Percentiles rank a stretch among this genome's conserved stretches.
Conservation (phyloP, 2,113 vertebrate genomes). For the Paracanthobrama guichenoti region DNA sequence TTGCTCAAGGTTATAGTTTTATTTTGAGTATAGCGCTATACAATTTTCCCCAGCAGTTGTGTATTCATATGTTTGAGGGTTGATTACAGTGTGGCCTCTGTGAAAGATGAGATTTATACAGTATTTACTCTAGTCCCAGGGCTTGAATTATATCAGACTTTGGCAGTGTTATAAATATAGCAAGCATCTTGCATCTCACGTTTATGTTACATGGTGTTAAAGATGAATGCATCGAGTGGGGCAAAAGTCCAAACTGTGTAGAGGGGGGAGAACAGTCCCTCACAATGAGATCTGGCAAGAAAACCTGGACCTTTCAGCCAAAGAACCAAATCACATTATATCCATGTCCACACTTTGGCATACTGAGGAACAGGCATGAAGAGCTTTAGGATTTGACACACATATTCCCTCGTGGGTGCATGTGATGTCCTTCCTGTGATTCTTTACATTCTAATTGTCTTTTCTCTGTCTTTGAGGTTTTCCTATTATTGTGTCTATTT, state of each 20-base stretch:
- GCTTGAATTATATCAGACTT: conserved; percentile 33
- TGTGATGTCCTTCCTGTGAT: conserved; percentile 55
- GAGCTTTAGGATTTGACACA: conserved; percentile 66
- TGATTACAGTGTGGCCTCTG: background rate
- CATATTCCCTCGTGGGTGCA: conserved; percentile 51
- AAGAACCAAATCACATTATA: conserved; percentile 65
- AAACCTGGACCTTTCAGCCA: conserved; percentile 51
- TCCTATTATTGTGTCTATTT: background rate
- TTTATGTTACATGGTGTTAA: conserved; percentile 20
- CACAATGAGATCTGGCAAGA: conserved; percentile 64
- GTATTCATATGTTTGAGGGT: background rate
- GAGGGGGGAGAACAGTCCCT: conserved; percentile 36
- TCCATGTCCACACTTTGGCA: conserved; percentile 68
- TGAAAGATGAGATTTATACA: conserved; percentile 25
- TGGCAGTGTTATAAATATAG: background rate
- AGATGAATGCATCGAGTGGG: background rate
- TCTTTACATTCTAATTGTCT: background rate
- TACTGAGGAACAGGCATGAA: conserved; percentile 67
- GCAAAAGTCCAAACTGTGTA: conserved; percentile 11
- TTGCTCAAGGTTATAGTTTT: conserved; percentile 34
- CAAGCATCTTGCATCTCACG: background rate
- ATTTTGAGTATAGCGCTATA: background rate
- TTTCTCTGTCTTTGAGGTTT: background rate
- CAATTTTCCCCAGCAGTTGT: background rate
- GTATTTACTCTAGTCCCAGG: conserved; percentile 14